Percentiles rank a stretch among this genome's conserved stretches.
These are phyloP conservation scores for Meles meles DNA, from an alignment of 2,113 vertebrate genomes.

Conservation along the genomic window DNA sequence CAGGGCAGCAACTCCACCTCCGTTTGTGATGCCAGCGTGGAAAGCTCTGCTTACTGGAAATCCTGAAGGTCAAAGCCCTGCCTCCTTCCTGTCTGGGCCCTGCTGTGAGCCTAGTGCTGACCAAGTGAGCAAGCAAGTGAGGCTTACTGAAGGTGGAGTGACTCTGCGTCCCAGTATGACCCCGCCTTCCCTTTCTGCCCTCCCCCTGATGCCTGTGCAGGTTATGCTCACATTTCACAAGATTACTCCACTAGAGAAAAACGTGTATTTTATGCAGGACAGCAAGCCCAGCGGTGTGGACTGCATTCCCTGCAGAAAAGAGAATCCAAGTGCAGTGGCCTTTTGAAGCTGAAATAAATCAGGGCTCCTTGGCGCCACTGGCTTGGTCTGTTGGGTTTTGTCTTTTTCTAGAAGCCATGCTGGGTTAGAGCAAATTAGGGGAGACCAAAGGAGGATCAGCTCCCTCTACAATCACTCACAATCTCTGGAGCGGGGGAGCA, in stretches of 20 bases:
- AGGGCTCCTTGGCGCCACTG: conserved; percentile 16
- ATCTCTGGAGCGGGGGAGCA: neutral
- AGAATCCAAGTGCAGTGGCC: neutral
- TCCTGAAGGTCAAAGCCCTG: neutral
- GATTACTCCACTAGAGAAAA: conserved; percentile 55
- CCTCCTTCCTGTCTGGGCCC: neutral
- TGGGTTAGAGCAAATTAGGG: neutral
- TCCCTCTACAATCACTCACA: neutral
- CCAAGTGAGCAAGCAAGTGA: fast-evolving
- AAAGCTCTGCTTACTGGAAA: neutral
- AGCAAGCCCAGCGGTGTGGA: neutral
- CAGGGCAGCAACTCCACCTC: neutral
- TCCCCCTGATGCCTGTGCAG: neutral
- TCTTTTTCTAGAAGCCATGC: neutral
- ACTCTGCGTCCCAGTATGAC: neutral
- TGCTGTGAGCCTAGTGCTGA: neutral
- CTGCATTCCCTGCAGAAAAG: conserved; percentile 40
- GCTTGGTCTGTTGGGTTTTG: neutral
- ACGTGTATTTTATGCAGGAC: neutral
- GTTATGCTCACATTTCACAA: conserved; percentile 4
- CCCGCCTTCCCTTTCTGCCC: neutral
- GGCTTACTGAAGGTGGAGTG: neutral
- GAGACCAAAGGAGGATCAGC: neutral
- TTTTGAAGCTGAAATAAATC: conserved; percentile 52
- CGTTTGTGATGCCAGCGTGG: neutral